phyloP scores from a whole-genome alignment of 2,797 vertebrate species.

The Nasua narica region DNA sequence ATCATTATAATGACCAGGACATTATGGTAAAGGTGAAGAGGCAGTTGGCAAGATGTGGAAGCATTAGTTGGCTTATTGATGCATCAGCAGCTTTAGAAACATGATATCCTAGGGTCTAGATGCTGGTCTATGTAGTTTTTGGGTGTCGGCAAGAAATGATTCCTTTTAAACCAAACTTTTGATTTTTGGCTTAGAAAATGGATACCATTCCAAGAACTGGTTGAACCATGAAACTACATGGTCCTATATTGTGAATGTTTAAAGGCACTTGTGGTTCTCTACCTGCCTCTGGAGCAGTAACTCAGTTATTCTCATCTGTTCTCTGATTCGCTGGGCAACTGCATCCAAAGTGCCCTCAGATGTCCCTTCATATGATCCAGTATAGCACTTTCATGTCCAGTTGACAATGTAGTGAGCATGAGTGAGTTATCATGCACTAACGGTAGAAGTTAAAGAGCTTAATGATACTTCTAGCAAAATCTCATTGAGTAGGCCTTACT shows the following conservation, averaged over 20 bases:
- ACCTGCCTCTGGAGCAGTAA: background rate
- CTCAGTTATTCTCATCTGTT: background rate
- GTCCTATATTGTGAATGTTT: background rate
- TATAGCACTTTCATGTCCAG: background rate
- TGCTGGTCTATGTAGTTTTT: background rate
- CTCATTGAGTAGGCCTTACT: background rate
- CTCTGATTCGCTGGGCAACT: background rate
- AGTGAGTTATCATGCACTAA: background rate
- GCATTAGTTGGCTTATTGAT: background rate
- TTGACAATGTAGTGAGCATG: background rate
- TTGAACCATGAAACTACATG: background rate
- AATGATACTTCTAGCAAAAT: background rate
- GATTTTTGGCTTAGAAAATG: background rate
- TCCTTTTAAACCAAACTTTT: background rate
- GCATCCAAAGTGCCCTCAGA: background rate
- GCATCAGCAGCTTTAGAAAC: background rate
- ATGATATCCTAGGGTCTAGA: background rate
- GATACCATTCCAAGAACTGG: background rate
- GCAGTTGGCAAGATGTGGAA: background rate
- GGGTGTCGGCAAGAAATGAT: background rate
- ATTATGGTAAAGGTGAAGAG: background rate
- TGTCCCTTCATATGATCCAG: background rate
- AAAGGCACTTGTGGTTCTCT: background rate
- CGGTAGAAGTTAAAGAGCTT: background rate
- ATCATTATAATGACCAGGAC: background rate